Conservation (phyloP, 2,113 vertebrate species). For the Neomonachus schauinslandi region DNA sequence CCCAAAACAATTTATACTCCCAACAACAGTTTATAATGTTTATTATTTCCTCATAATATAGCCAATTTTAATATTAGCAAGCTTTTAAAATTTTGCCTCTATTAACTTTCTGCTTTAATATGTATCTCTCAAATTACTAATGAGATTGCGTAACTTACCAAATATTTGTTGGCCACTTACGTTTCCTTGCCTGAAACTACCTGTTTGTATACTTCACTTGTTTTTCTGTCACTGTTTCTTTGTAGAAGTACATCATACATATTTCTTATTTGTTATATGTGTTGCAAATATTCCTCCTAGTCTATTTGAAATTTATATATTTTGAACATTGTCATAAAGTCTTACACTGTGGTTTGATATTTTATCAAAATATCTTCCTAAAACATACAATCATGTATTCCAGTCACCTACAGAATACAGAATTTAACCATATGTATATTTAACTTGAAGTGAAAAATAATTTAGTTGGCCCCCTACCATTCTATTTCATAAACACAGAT, state of each 20-base stretch:
- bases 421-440: background rate
- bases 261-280: background rate
- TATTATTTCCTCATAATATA: background rate
- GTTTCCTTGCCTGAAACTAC: background rate
- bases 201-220: background rate
- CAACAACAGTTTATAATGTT: background rate
- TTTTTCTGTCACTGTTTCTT: conserved; percentile 10
- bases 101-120: background rate
- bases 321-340: background rate
- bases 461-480: background rate
- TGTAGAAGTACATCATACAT: background rate
- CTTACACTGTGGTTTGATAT: background rate
- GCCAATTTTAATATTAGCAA: background rate
- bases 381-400: background rate
- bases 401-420: background rate
- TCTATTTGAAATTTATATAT: background rate
- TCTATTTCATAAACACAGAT: background rate
- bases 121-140: background rate
- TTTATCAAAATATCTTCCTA: conserved; percentile 1
- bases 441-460: conserved; percentile 43
- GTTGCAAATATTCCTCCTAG: background rate
- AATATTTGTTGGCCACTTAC: background rate
- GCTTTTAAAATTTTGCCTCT: background rate
- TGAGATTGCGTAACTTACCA: background rate
- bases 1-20: background rate